A percentile compares a stretch with the other conserved stretches of the same genome.
Evolutionary conservation across 2,888 invertebrate genomes (phyloP).

Genomic region (Ypsolopha scabrella): DNA sequence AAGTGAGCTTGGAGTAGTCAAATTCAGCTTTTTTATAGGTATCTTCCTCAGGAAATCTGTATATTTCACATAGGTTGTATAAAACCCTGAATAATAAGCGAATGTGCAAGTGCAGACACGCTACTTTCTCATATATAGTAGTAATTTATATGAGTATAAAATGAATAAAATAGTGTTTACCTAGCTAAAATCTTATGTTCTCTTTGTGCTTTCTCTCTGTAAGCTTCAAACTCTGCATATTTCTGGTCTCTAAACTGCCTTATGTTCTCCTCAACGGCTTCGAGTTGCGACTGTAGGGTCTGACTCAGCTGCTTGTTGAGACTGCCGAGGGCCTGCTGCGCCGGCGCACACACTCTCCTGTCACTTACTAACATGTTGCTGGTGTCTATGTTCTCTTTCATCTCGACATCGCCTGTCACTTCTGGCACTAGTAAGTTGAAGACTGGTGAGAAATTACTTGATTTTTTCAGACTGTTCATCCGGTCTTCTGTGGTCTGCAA

Average conservation of each 20-base stretch:
- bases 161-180: conserved; percentile 26
- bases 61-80: too few relatives aligned
- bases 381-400: conserved; percentile 59
- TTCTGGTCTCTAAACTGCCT: conserved; percentile 81
- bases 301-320: conserved; percentile 77
- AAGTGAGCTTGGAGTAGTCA: too few relatives aligned
- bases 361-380: conserved; percentile 41
- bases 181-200: conserved; percentile 78
- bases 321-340: conserved; percentile 67
- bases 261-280: conserved; percentile 80
- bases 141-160: too few relatives aligned
- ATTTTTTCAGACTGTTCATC: conserved; percentile 71
- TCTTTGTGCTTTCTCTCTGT: conserved; percentile 77
- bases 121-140: too few relatives aligned
- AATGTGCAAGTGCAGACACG: too few relatives aligned
- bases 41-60: too few relatives aligned
- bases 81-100: too few relatives aligned
- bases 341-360: conserved; percentile 50
- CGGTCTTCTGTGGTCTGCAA: conserved; percentile 71
- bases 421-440: conserved; percentile 77
- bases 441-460: conserved; percentile 76
- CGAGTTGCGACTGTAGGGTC: conserved; percentile 76
- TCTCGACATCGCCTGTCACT: conserved; percentile 59
- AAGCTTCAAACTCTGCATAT: conserved; percentile 79
- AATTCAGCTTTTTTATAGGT: too few relatives aligned